phyloP scores from a whole-genome alignment of 2,888 invertebrate species.

The Acronicta alni region DNA sequence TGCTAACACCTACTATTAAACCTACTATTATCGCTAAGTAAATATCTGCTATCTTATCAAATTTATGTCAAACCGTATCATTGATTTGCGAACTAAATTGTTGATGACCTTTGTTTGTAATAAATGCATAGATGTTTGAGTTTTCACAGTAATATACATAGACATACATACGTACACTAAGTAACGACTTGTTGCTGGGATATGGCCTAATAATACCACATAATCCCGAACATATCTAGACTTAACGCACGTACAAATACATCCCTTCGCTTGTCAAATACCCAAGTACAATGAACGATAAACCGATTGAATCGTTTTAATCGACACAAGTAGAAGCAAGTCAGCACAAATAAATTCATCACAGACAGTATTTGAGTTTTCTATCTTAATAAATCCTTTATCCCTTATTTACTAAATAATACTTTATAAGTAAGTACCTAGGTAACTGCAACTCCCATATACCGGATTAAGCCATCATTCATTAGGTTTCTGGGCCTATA shows the following conservation, averaged over 20 bases:
- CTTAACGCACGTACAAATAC: slow-evolving; percentile 48
- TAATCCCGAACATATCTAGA: slow-evolving; percentile 52
- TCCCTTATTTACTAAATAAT: background rate
- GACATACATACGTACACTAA: slow-evolving; percentile 16
- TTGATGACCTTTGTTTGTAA: background rate
- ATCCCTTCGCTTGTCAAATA: slow-evolving; percentile 55
- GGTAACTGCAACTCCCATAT: no score
- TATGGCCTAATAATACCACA: slow-evolving; percentile 46
- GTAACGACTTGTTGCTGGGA: slow-evolving; percentile 25
- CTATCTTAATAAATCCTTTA: slow-evolving; percentile 9
- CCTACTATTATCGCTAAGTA: no score
- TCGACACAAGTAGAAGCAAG: slow-evolving; percentile 51
- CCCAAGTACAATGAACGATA: slow-evolving; percentile 39
- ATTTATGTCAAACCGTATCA: no score
- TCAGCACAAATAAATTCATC: slow-evolving; percentile 61
- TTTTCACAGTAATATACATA: slow-evolving; percentile 41
- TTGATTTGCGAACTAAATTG: no score
- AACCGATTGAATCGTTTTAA: slow-evolving; percentile 48
- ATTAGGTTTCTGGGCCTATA: no score
- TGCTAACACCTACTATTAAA: no score
- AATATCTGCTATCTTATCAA: no score
- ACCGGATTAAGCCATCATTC: no score
- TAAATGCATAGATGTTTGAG: background rate
- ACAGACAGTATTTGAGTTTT: slow-evolving; percentile 49
- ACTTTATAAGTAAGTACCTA: no score